phyloP scores from a whole-genome alignment of 2,888 invertebrate genomes.

The Vanessa cardui region DNA sequence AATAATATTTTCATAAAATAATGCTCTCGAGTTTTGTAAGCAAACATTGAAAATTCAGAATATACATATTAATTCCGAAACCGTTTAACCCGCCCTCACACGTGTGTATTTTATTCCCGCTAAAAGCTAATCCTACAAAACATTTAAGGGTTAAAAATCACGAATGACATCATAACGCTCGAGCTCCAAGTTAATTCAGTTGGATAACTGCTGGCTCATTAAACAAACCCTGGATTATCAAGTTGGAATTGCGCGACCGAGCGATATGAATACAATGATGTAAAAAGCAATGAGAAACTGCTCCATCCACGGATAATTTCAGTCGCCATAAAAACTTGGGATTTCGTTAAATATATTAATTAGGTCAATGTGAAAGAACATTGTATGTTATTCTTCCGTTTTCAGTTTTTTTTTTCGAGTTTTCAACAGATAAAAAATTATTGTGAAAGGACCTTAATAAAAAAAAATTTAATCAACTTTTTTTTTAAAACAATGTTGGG shows the following conservation, averaged over 20 bases:
- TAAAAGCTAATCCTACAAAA: slow-evolving; percentile 31
- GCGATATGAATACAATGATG: slow-evolving; percentile 74
- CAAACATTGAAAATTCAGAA: neutral
- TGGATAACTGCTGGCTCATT: slow-evolving; percentile 69
- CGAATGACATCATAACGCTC: slow-evolving; percentile 55
- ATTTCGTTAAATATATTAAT: slow-evolving; percentile 46
- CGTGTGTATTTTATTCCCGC: slow-evolving; percentile 20
- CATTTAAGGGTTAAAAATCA: slow-evolving; percentile 53
- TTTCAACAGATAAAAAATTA: neutral
- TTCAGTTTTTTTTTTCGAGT: neutral
- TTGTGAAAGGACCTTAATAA: too few species aligned
- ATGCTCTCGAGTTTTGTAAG: too few species aligned
- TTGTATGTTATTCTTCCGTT: slow-evolving; percentile 42
- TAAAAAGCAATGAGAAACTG: slow-evolving; percentile 76
- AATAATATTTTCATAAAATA: too few species aligned
- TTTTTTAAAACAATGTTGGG: too few species aligned
- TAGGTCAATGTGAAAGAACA: slow-evolving; percentile 40
- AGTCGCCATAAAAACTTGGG: slow-evolving; percentile 74
- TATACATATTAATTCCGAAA: slow-evolving; percentile 14
- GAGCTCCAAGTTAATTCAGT: slow-evolving; percentile 60
- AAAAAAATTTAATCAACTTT: too few species aligned
- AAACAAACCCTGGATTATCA: slow-evolving; percentile 75
- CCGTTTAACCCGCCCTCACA: slow-evolving; percentile 8
- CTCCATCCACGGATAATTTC: slow-evolving; percentile 69
- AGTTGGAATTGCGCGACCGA: slow-evolving; percentile 71